Base-by-base conservation (phyloP, 2,113 vertebrate species). In the Peucedramus taeniatus region DNA sequence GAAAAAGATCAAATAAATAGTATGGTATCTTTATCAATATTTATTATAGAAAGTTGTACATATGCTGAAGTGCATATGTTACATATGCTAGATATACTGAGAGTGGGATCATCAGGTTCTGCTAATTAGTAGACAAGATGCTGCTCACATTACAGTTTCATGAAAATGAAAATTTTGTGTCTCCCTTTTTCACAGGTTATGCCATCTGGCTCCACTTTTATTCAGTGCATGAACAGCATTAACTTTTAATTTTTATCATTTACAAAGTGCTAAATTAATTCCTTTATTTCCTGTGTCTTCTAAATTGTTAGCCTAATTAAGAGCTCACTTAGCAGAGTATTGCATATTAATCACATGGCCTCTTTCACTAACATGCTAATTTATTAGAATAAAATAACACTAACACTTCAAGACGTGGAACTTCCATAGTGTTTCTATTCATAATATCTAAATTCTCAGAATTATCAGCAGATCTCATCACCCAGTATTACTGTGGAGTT, bases 161-260 rank as follows among this genome's bases (percentile, higher is more conserved):
- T 69, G 89, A 91, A 97, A 94, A 83, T 87, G 72, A 95, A 97
- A 96, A 94, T 96, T 97, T 97, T 95, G 76, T 92, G 85, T 84
- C 64, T 90, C 76, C 91, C 59, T 60, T 94, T 97, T 96, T 97
- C 87, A 71, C 65, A 96, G 97, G 87, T 97, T 97, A 91, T 93
- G 92, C 96, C 97, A 97, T 97, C 97, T 98, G 98, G 97, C 90
- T 96, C 87, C 87, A 94, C 94, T 97, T 96, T 94, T 90, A 95
- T 97, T 96, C 75, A 35, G 42, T 91, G 56, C 84, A 94, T 93
- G 89, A 91, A 92, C 93, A 97, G 24, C 56, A 80, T 97, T 95
- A 95, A 96, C 77, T 97, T 95, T 85, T 90, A 95, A 94, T 93
- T 95, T 95, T 96, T 88, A 95, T 93, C 80, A 84, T 94, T 71